Conservation (phyloP, 2,797 vertebrate genomes). For the Telmatherina bonti region DNA sequence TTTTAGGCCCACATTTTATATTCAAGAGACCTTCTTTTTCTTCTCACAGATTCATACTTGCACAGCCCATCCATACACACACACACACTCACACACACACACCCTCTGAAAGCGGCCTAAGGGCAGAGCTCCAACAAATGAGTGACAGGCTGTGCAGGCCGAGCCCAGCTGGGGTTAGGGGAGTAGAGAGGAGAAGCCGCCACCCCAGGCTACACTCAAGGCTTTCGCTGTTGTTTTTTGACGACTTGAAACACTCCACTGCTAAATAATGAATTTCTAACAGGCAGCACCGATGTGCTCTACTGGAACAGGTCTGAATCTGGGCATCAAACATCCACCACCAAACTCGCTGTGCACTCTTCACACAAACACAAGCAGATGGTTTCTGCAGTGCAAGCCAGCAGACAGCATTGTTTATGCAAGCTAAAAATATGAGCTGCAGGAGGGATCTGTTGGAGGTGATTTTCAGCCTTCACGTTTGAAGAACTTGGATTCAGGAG, state of each 20-base stretch:
- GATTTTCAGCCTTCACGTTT: conserved; percentile 18
- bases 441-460: conserved; percentile 36
- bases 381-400: conserved; percentile 56
- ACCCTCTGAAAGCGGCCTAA: conserved; percentile 59
- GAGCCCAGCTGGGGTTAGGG: conserved; percentile 80
- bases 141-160: conserved; percentile 85
- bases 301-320: conserved; percentile 75
- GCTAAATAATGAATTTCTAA: conserved; percentile 87
- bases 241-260: conserved; percentile 86
- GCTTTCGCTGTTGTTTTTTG: conserved; percentile 84
- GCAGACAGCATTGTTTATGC: conserved; percentile 63
- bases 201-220: conserved; percentile 82
- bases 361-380: conserved; percentile 42
- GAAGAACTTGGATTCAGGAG: not conserved
- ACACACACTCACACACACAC: conserved; percentile 45
- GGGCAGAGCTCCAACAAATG: conserved; percentile 80
- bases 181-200: conserved; percentile 75
- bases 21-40: conserved; percentile 53
- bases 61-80: conserved; percentile 28
- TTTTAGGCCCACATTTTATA: conserved; percentile 64
- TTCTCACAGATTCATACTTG: conserved; percentile 30
- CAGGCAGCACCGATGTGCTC: conserved; percentile 66
- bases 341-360: conserved; percentile 47
- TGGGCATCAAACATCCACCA: conserved; percentile 72
- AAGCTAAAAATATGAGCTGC: conserved; percentile 62